Evolutionary conservation across 2,113 vertebrate species (phyloP).

Genomic region (Xerus inauris): DNA sequence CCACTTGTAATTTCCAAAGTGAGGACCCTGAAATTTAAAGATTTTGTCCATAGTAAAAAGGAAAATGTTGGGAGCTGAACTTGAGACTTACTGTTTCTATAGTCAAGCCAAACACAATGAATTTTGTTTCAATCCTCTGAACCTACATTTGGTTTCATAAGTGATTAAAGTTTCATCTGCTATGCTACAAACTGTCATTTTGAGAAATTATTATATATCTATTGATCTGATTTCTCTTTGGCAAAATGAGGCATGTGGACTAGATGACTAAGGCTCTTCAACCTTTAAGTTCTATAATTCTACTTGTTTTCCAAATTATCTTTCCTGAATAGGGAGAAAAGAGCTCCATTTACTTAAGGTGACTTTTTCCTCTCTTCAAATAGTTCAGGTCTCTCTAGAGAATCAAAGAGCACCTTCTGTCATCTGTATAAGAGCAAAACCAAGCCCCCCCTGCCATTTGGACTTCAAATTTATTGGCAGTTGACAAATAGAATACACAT

Average conservation of each 20-base stretch:
- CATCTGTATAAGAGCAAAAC: neutral
- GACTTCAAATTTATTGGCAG: neutral
- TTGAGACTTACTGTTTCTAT: neutral
- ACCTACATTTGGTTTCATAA: neutral
- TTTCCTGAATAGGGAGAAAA: neutral
- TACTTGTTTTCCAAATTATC: neutral
- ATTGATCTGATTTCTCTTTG: neutral
- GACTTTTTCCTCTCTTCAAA: neutral
- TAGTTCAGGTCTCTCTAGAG: neutral
- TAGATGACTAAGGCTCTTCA: neutral
- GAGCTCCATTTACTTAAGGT: neutral
- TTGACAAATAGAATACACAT: neutral
- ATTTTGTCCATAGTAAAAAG: neutral
- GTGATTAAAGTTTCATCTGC: neutral
- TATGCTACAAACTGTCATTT: neutral
- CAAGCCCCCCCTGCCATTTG: neutral
- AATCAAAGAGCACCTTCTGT: neutral
- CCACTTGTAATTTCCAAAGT: neutral
- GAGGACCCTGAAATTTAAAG: neutral
- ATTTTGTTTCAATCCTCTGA: neutral
- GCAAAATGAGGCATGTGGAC: neutral
- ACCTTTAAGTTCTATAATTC: neutral
- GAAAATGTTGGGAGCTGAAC: neutral
- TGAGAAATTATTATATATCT: neutral
- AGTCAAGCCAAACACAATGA: neutral